A percentile compares a stretch with the other conserved stretches of the same genome.
phyloP scores from a whole-genome alignment of 1,140 invertebrate species.

The Gonatopus flavifemur region DNA sequence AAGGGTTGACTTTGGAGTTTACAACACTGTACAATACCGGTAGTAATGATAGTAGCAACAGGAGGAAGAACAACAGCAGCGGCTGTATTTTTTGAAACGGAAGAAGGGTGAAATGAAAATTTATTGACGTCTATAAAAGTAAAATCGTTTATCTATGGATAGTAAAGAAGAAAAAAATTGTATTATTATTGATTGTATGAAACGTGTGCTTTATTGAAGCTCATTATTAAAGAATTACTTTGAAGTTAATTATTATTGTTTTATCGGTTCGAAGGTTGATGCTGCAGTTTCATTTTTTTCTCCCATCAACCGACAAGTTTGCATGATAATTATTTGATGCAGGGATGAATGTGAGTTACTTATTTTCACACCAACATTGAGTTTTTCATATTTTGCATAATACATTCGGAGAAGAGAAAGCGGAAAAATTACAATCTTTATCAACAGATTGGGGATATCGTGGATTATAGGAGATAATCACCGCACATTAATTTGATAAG shows the following conservation, averaged over 20 bases:
- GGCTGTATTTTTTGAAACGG: constrained; percentile 20
- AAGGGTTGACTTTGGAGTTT: not conserved
- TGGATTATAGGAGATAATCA: too few species aligned
- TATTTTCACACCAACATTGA: too few species aligned
- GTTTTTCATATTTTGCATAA: too few species aligned
- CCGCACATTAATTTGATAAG: too few species aligned
- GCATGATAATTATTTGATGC: constrained; percentile 8
- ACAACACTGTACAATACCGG: not conserved
- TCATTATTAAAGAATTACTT: not conserved
- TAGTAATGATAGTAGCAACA: not conserved
- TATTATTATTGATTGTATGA: constrained; percentile 1
- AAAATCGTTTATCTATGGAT: constrained; percentile 11
- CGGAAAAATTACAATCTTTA: too few species aligned
- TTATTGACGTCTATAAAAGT: constrained; percentile 35
- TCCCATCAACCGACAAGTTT: not conserved
- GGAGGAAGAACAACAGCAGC: constrained; percentile 1
- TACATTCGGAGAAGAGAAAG: too few species aligned
- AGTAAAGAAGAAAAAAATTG: constrained; percentile 30
- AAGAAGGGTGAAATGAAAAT: constrained; percentile 28
- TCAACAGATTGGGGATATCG: too few species aligned
- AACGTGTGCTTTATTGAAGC: constrained; percentile 5
- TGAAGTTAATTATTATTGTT: not conserved
- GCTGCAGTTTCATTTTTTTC: not conserved
- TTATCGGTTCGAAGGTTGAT: not conserved
- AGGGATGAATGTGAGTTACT: too few species aligned